Evolutionary conservation across 2,888 invertebrate species (phyloP).

Genomic region (Neoitamus cyanurus): DNA sequence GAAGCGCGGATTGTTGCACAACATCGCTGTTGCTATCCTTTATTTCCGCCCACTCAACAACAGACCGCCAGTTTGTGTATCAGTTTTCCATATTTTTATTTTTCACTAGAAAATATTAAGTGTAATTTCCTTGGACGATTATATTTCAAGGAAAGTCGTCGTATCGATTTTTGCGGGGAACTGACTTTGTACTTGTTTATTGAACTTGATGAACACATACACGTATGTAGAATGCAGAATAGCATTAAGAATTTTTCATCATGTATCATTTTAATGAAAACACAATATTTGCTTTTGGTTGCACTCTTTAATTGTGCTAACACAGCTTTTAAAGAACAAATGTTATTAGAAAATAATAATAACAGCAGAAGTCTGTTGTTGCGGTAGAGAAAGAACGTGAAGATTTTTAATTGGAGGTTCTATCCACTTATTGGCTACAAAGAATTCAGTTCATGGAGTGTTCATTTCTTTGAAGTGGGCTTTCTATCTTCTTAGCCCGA

Average conservation of each 20-base stretch:
- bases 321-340: background rate
- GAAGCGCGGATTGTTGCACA: background rate
- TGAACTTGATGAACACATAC: background rate
- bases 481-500: too few species aligned
- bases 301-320: background rate
- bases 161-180: background rate
- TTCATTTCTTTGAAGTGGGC: too few species aligned
- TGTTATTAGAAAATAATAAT: background rate
- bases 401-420: background rate
- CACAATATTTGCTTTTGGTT: background rate
- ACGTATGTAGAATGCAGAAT: background rate
- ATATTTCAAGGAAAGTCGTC: background rate
- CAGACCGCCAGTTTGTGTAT: background rate
- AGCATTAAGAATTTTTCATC: background rate
- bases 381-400: background rate
- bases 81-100: background rate
- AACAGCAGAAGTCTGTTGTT: background rate
- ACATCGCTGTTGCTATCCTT: background rate
- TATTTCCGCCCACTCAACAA: background rate
- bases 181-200: background rate
- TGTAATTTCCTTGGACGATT: background rate
- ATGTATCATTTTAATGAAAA: background rate
- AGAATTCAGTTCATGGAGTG: too few species aligned
- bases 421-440: background rate
- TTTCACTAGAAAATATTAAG: background rate